phyloP scores from a whole-genome alignment of 2,888 invertebrate genomes.

The Archaeoteleia sp. region DNA sequence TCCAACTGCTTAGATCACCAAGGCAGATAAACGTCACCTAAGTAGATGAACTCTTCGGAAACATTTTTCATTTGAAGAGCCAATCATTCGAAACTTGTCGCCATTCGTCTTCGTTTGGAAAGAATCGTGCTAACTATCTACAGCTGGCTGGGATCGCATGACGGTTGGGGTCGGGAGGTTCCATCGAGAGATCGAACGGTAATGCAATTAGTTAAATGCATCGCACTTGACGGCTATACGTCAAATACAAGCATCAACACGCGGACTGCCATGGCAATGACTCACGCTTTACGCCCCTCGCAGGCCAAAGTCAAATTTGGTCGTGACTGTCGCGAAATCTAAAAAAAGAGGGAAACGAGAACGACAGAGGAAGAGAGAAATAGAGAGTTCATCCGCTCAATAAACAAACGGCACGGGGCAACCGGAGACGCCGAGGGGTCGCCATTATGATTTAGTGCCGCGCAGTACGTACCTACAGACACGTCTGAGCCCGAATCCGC shows the following conservation, averaged over 20 bases:
- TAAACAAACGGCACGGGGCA: conserved; percentile 52
- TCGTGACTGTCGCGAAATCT: conserved; percentile 27
- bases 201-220: conserved; percentile 60
- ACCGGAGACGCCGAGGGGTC: conserved; percentile 10
- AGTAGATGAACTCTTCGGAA: too few relatives aligned
- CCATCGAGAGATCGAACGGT: conserved; percentile 27
- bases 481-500: conserved; percentile 7
- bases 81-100: conserved; percentile 33
- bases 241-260: conserved; percentile 51
- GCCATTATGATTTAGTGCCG: conserved; percentile 22
- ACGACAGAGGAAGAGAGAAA: conserved; percentile 11
- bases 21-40: too few relatives aligned
- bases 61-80: too few relatives aligned
- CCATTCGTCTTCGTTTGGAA: conserved; percentile 41
- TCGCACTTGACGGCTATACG: conserved; percentile 39
- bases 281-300: not conserved
- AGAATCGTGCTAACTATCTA: not conserved
- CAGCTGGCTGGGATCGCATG: too few relatives aligned
- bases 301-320: conserved; percentile 1
- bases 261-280: not conserved
- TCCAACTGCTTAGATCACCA: too few relatives aligned
- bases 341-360: conserved; percentile 13
- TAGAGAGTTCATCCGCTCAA: conserved; percentile 52
- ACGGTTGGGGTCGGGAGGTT: not conserved
- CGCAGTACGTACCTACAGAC: not conserved